Evolutionary conservation across 1,140 invertebrate genomes (phyloP), one percentile per base, ranked within the genome.

Genomic region (Drosophila aff.): DNA sequence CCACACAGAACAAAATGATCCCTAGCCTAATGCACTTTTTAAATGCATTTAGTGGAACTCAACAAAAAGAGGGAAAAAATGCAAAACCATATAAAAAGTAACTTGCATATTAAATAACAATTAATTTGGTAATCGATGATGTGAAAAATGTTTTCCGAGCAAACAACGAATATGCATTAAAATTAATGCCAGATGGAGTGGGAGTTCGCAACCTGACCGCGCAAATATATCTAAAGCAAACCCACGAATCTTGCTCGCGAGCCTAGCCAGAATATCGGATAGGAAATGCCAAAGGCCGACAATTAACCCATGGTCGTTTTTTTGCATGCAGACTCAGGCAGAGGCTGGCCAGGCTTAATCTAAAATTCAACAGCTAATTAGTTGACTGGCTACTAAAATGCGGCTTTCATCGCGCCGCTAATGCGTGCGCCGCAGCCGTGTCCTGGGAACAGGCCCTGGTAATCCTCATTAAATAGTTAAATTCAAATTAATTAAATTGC

Each of bases 401-500:
- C 73, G 83, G 83, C 83, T 89, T 87, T 87, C 76, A 77, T 46
- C 82, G 76, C 73, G 75, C 63, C 36, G 13, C 58, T 67, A 62
- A 60, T 55, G 79, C 79, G 61, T 71, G 47, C 59, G 63, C 62
- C 62, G 53, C 52, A 65, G 18, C 31, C 66, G 40, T 76, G 69
- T 63, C 46, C 50, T 50, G 57, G 61, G 49, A 61, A 60, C 64
- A 44, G 44, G 71, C 23, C 44, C 82, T 79, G 84, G 76, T 87
- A 87, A 87, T 87, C 83, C 84, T 83, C 83, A 89, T 89, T 89
- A 89, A 89, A 89, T 89, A 90, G 84, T 89, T 89, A 89, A 89
- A 89, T 89, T 89, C 84, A 89, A 89, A 89, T 89, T 89, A 89
- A 90, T 90, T 89, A 89, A 89, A 89, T 89, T 89, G 84, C 84